Evolutionary conservation across 2,888 invertebrate species (phyloP), one percentile per base, ranked within the genome.

Genomic region (Gymnoscelis rufifasciata): DNA sequence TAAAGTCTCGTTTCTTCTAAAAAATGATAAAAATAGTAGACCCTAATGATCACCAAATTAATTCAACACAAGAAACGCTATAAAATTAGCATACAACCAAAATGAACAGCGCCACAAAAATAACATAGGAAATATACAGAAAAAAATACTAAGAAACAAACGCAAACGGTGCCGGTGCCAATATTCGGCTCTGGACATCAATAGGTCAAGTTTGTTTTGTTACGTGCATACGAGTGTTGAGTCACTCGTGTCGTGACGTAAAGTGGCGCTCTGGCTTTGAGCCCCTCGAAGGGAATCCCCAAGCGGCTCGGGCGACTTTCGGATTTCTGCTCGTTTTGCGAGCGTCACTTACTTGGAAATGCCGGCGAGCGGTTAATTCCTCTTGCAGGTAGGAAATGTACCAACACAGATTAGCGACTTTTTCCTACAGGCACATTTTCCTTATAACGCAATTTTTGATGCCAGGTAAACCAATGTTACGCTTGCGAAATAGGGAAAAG

Each of bases 251-350:
- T 7, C 13, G 8, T 41, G 48, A 49, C 49, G 49, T 44, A 23
- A n/a, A 15, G 8, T 19, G 24, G 8, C 38, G 38, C 13, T 15
- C 26, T 2, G n/a, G 10, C 35, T 14, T 31, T 12, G 36, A 40
- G 46, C 37, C 43, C 29, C 42, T 28, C 28, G 19, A 51, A 56
- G 57, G 56, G 47, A 58, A 37, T 58, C 57, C 57, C 56, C 56
- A 46, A 28, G 33, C 47, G 37, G 36, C 19, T 49, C 36, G 35
- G 33, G 41, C 28, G 12, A 51, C 57, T 54, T 54, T 56, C 52
- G 46, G 57, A 42, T 54, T 47, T 48, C 42, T 31, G 51, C 37
- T 43, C 36, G 14, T 26, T 27, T 14, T 38, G 19, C 15, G 28
- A 28, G 14, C 42, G 41, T 35, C 19, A 35, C 2, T 11, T 35